Evolutionary conservation across 2,797 vertebrate genomes (phyloP).

Genomic region (Gallinago solitaria): DNA sequence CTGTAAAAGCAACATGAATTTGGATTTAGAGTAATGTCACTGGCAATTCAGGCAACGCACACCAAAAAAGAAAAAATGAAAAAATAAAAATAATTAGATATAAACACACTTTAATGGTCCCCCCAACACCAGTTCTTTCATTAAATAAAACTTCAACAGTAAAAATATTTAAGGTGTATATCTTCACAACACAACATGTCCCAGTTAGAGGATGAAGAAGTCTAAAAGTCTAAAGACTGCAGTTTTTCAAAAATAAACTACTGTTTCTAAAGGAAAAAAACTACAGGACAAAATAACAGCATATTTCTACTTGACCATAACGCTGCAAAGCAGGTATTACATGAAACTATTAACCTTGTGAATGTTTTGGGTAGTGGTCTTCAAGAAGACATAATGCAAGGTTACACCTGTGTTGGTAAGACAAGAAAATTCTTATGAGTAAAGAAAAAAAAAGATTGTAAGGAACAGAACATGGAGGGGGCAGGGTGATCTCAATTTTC

Average conservation of each 20-base stretch:
- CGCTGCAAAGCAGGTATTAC: background rate
- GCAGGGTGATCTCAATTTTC: background rate
- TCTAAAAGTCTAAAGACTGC: rapidly evolving
- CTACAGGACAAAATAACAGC: background rate
- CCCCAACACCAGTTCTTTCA: background rate
- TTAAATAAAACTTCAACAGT: background rate
- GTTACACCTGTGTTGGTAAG: background rate
- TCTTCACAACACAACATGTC: background rate
- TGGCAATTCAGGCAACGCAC: background rate
- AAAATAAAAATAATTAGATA: background rate
- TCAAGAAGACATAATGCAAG: background rate
- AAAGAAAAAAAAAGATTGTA: background rate
- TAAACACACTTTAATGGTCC: background rate
- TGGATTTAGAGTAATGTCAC: background rate
- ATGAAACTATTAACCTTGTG: background rate
- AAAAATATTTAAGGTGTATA: background rate
- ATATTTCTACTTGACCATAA: background rate
- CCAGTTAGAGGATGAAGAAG: rapidly evolving
- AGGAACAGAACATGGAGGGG: background rate
- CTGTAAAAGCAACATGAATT: background rate
- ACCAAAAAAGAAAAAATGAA: background rate
- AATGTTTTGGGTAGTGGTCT: background rate
- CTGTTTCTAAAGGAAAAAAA: background rate
- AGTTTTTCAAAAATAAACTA: background rate
- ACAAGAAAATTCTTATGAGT: background rate